Evolutionary conservation across 2,888 invertebrate species (phyloP).

Genomic region (Smittia sp.): DNA sequence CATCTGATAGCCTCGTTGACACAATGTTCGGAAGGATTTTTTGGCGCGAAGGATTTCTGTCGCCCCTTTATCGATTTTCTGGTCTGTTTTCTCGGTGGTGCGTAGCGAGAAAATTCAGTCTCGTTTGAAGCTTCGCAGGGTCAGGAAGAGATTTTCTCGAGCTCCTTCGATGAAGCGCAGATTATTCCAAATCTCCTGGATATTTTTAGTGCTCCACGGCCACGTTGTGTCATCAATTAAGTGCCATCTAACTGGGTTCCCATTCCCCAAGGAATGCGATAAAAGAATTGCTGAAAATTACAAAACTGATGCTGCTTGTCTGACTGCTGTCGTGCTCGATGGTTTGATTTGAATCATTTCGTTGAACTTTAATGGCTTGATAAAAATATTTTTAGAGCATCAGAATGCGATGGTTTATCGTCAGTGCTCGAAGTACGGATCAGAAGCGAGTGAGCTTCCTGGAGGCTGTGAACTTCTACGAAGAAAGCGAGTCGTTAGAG

Average conservation of each 20-base stretch:
- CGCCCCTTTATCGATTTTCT: background rate
- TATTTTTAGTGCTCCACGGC: background rate
- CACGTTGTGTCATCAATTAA: background rate
- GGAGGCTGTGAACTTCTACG: background rate
- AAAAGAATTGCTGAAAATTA: background rate
- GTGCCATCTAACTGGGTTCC: background rate
- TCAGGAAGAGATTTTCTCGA: background rate
- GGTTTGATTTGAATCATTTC: background rate
- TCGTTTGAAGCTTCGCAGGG: background rate
- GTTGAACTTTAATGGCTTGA: background rate
- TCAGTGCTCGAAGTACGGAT: background rate
- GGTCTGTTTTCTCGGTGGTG: background rate
- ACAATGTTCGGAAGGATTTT: background rate
- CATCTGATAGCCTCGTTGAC: no score
- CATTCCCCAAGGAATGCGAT: background rate
- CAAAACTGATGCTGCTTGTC: background rate
- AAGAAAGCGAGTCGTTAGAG: background rate
- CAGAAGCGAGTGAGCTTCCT: background rate
- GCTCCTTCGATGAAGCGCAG: background rate
- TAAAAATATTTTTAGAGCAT: background rate
- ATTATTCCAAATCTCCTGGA: no score
- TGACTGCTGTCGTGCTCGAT: background rate
- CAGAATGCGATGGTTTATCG: background rate
- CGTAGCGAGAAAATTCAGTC: background rate
- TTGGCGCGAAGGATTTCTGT: constrained; percentile 3